These are phyloP conservation scores for Aplysia californica DNA, from an alignment of 1,140 invertebrate genomes.

Conservation along the genomic window DNA sequence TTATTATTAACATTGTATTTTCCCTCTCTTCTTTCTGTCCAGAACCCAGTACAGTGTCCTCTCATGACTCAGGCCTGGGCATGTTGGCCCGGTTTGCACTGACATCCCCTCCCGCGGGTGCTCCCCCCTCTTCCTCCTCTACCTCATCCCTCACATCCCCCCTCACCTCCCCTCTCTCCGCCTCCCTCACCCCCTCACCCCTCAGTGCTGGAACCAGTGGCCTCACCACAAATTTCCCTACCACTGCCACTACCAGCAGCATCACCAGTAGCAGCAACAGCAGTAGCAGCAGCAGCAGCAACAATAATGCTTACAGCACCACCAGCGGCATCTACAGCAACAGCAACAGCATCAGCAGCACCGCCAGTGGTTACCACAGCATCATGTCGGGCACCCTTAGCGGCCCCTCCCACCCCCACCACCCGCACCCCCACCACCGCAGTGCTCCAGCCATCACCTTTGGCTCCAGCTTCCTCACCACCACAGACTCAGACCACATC, in stretches of 20 bases:
- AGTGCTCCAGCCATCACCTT: neutral
- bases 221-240: neutral
- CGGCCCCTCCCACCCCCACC: neutral
- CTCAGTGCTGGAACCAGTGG: neutral
- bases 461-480: neutral
- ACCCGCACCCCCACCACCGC: neutral
- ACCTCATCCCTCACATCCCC: neutral
- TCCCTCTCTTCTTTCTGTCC: neutral
- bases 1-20: too few relatives aligned
- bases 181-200: neutral
- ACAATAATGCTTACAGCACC: neutral
- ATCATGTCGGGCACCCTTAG: neutral
- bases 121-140: slow-evolving; percentile 30
- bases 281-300: slow-evolving; percentile 1
- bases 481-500: neutral
- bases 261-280: neutral
- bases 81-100: slow-evolving; percentile 50
- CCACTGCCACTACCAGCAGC: neutral
- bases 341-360: neutral
- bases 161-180: slow-evolving; percentile 29
- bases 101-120: too few relatives aligned
- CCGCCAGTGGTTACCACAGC: neutral
- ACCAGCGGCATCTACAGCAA: neutral
- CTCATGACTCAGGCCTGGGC: slow-evolving; percentile 40
- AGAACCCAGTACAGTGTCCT: neutral